Conservation (phyloP, 2,888 invertebrate species). For the Theretra japonica region DNA sequence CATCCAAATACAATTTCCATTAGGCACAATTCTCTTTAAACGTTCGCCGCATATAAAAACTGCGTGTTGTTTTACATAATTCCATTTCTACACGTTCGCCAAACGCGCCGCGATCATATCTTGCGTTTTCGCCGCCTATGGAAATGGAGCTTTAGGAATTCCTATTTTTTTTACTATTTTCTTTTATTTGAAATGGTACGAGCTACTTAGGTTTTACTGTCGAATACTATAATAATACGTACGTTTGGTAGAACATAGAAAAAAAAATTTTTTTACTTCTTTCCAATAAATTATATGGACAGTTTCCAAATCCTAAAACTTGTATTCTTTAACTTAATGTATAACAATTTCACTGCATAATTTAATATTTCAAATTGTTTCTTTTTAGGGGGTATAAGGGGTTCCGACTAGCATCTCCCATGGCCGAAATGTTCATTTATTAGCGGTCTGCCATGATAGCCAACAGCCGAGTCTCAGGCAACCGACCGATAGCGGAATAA, state of each 20-base stretch:
- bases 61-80: conserved; percentile 14
- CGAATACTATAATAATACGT: not conserved
- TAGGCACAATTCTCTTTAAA: not conserved
- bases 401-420: no score
- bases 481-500: no score
- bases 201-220: not conserved
- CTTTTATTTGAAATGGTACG: not conserved
- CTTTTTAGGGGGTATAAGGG: no score
- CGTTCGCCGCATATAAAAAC: not conserved
- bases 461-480: no score
- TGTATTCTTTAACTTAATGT: no score
- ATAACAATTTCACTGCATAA: no score
- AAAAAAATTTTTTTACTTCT: not conserved
- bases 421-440: no score
- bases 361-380: no score
- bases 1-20: conserved; percentile 6
- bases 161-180: not conserved
- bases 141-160: not conserved
- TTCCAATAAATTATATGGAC: no score
- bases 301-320: no score
- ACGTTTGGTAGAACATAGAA: not conserved
- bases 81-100: not conserved
- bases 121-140: conserved; percentile 3
- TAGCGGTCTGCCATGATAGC: no score
- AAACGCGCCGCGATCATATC: conserved; percentile 7